phyloP scores from a whole-genome alignment of 2,888 invertebrate species.

The Apotomis betuletana region DNA sequence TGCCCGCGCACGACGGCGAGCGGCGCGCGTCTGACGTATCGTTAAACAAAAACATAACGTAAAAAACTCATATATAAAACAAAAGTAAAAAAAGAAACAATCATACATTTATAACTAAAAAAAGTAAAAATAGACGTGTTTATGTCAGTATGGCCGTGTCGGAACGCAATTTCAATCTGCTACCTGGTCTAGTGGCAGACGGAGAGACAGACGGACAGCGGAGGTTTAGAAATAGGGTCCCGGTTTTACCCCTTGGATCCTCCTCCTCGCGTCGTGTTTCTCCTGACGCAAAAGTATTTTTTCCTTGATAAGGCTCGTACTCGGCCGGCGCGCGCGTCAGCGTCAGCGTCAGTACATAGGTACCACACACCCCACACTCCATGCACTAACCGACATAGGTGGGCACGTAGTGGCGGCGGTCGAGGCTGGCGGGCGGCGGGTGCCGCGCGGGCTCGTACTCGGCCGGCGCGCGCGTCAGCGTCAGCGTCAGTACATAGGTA shows the following conservation, averaged over 20 bases:
- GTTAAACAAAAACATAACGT: constrained; percentile 15
- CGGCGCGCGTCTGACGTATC: constrained; percentile 48
- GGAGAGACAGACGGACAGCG: no score
- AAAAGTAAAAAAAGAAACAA: constrained; percentile 23
- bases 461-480: constrained; percentile 87
- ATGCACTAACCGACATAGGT: constrained; percentile 91
- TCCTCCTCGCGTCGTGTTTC: no score
- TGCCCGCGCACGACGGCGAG: constrained; percentile 59
- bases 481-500: constrained; percentile 77
- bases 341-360: not conserved
- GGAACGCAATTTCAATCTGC: not conserved
- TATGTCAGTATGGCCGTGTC: no score
- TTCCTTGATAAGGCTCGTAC: constrained; percentile 77
- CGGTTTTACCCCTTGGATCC: no score
- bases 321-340: constrained; percentile 71
- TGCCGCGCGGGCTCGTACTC: constrained; percentile 86
- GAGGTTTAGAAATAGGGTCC: no score
- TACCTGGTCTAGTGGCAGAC: no score
- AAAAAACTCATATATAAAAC: not conserved
- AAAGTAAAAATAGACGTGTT: no score
- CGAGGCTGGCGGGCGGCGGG: constrained; percentile 86
- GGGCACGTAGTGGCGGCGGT: constrained; percentile 91
- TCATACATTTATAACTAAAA: not conserved
- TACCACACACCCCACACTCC: no score
- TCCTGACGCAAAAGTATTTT: no score